Conservation (phyloP, 92 coral and sea anemone species). For the Virgularia gustaviana region DNA sequence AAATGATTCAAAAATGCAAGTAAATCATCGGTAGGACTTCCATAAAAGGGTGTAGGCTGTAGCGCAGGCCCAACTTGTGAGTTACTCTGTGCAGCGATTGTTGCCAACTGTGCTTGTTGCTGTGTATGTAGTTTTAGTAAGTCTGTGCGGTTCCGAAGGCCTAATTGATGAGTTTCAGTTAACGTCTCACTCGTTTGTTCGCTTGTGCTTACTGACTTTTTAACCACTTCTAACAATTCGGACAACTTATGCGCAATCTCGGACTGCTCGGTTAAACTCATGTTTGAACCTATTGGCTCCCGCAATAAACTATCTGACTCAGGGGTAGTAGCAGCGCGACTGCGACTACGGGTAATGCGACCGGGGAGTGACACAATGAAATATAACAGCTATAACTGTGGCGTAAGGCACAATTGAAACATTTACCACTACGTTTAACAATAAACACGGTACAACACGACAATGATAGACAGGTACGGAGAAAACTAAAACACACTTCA, state of each 20-base stretch:
- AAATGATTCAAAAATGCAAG: constrained; percentile 11
- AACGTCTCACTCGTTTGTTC: background rate
- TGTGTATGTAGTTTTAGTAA: background rate
- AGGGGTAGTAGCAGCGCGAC: background rate
- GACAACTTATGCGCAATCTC: constrained; percentile 4
- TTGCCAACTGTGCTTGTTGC: constrained; percentile 2
- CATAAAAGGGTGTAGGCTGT: background rate
- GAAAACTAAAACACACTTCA: background rate
- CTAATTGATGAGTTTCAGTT: background rate
- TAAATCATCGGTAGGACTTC: constrained; percentile 8
- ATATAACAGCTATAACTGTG: background rate
- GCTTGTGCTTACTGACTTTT: background rate
- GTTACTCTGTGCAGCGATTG: background rate
- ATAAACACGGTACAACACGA: background rate
- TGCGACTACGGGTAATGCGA: background rate
- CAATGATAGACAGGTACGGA: too few relatives aligned
- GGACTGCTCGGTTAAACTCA: constrained; percentile 1
- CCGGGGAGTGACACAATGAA: background rate
- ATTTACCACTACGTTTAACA: background rate
- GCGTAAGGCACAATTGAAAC: background rate
- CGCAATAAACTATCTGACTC: background rate
- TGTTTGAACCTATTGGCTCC: background rate
- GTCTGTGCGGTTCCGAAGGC: constrained; percentile 6
- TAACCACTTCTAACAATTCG: background rate
- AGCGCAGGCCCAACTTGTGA: background rate